Base-by-base conservation (phyloP, 2,113 vertebrate genomes). In the Clupea harengus region DNA sequence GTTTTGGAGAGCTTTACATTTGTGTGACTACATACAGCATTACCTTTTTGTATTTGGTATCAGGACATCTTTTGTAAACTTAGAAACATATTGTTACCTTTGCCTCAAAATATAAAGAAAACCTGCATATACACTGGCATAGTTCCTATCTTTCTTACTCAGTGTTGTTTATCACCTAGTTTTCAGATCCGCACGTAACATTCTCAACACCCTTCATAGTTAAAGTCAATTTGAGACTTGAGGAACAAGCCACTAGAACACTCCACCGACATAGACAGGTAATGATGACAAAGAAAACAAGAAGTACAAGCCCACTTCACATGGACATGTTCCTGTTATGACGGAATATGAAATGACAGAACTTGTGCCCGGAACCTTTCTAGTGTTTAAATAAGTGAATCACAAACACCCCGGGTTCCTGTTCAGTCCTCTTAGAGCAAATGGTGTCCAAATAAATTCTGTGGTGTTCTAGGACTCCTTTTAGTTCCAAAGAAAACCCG, bases 401-500 rank as follows among this genome's bases (percentile, higher is more conserved):
- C 72, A 39, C 72, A 32, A 39, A 39, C 10, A 39, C 28, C 20
- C 52, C 22, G 75, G 81, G 46, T 45, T 52, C 49, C 39, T 45
- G 72, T 15, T 15, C 10, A 78, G 72, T n/a, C 82, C 86, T 90
- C 82, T 84, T 15, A 47, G 85, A 81, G n/a, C 45, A 78, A 78
- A 78, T 78, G 25, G 39, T 81, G 45, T 89, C 86, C 86, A 88
- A 88, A 88, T 44, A 86, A 86, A 82, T 85, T 83, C 45, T 84
- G 86, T 82, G 57, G 54, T 57, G 85, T 82, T 87, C 64, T 85
- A 47, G 87, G 87, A 89, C 50, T 57, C 84, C 83, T 83, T 82
- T 82, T 20, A 86, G 57, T 84, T 89, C 25, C 13, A 47, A 82
- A 22, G 45, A 92, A 89, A 90, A 90, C 81, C 18, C 86, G 87